Evolutionary conservation across 1,140 invertebrate genomes (phyloP), one percentile per base, ranked within the genome.

Genomic region (Lethrus apterus): DNA sequence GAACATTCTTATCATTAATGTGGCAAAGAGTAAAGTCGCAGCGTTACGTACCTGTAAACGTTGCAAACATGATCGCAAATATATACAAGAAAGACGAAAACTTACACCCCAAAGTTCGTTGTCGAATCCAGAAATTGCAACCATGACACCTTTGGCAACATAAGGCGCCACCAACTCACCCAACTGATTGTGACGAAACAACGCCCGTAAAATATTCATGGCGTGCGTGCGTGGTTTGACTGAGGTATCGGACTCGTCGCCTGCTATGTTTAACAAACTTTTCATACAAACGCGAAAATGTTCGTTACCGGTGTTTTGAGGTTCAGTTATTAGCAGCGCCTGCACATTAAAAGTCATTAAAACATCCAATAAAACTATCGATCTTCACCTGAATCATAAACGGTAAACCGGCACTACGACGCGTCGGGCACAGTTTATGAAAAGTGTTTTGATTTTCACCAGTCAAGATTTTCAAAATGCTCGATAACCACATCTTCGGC

Each of bases 341-440:
- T 89, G 65, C 35, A 50, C 93, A 98, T 4, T 86, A 83, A 66
- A 89, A 93, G 0, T 96, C 72, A n/a, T n/a, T n/a, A n/a, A n/a
- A n/a, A n/a, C n/a, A n/a, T n/a, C n/a, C n/a, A n/a, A n/a, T n/a
- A n/a, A n/a, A n/a, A n/a, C n/a, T n/a, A n/a, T n/a, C n/a, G n/a
- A n/a, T 46, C 52, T 14, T 55, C 59, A 84, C 87, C 74, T 90
- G 86, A 50, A 94, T 77, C 74, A 93, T 86, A 65, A 89, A 94
- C 1, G 92, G 91, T 35, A 95, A 70, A 8, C 93, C 93, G 19
- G 90, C 93, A 69, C 90, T 93, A 53, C 93, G 70, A 31, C 93
- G 71, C 0, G 92, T 96, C 1, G 86, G 73, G 64, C 88, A 92
- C 17, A 89, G 69, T 57, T 55, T 51, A 14, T 56, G 43, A n/a